These are phyloP conservation scores for Cynocephalus volans DNA, from an alignment of 2,113 vertebrate species.

Conservation along the genomic window DNA sequence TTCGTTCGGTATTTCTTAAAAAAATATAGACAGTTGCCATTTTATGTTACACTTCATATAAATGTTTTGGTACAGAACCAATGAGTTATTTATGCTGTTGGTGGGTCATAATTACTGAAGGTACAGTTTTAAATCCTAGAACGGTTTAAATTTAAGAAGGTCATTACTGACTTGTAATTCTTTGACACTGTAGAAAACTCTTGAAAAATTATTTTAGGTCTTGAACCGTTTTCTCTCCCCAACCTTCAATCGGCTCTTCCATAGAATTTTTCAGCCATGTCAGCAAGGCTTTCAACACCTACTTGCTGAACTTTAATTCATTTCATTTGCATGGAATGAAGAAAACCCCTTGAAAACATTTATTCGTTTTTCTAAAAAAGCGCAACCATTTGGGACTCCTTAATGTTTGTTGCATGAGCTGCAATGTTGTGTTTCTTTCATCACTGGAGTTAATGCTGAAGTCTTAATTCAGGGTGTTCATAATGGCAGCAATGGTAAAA, in stretches of 20 bases:
- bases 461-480: background rate
- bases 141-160: constrained; percentile 15
- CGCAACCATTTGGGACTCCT: background rate
- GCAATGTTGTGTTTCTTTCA: background rate
- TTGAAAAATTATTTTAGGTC: constrained; percentile 40
- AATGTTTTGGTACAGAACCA: background rate
- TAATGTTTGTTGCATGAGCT: background rate
- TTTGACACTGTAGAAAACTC: constrained; percentile 39
- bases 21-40: constrained; percentile 3
- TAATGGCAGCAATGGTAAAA: fast-evolving
- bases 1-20: constrained; percentile 31
- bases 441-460: background rate
- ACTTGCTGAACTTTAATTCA: constrained; percentile 61
- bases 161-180: background rate
- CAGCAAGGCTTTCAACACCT: constrained; percentile 47
- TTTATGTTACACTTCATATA: background rate
- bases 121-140: constrained; percentile 34
- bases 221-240: constrained; percentile 4
- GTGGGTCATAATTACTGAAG: background rate
- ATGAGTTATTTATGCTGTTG: background rate
- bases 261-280: constrained; percentile 37
- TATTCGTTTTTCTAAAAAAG: constrained; percentile 44
- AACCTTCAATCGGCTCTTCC: constrained; percentile 3
- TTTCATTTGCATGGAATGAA: constrained; percentile 43
- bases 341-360: constrained; percentile 33